Base-by-base conservation (phyloP, 2,113 vertebrate genomes). In the Monarcha castaneiventris region DNA sequence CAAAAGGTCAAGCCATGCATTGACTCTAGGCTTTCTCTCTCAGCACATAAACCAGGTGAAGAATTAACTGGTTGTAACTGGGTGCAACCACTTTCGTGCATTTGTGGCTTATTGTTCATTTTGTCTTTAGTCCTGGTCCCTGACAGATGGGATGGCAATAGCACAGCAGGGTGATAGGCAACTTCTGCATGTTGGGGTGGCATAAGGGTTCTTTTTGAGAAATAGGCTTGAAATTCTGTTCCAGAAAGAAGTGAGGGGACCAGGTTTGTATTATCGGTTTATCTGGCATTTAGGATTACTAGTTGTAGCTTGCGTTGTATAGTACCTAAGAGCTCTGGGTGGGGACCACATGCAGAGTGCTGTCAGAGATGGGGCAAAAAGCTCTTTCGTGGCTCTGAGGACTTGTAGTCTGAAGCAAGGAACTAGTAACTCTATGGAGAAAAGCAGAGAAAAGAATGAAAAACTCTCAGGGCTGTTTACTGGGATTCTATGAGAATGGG, bases 311-410 rank as follows among this genome's bases (percentile, higher is more conserved):
- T 48, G 44, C 0, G 0, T 23, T 62, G 32, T 22, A 15, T 62
- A 8, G 32, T 19, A 44, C n/a, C 16, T 26, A 19, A 44, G 37
- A 75, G 11, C 32, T 74, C 16, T 58, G 46, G 7, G 5, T 41
- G 32, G 35, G 55, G 49, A 37, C 8, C 3, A 6, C 3, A 3
- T 2, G 5, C 16, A 29, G 2, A 1, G 16, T 29, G 22, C 41
- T n/a, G 37, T 52, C 46, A 69, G 41, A 81, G 23, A 22, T 1
- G 4, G 33, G 21, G 46, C 21, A 44, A 48, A 75, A 89, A 62
- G 4, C 1, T 8, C 8, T 63, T 83, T 51, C n/a, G 41, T 63
- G 13, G 25, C 15, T 62, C 37, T 33, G 56, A 56, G 33, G n/a
- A 10, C 39, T 44, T 78, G n/a, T 52, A 56, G 23, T 63, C 23